These are phyloP conservation scores for Alcis repandata DNA, from an alignment of 2,888 invertebrate genomes.

Conservation along the genomic window DNA sequence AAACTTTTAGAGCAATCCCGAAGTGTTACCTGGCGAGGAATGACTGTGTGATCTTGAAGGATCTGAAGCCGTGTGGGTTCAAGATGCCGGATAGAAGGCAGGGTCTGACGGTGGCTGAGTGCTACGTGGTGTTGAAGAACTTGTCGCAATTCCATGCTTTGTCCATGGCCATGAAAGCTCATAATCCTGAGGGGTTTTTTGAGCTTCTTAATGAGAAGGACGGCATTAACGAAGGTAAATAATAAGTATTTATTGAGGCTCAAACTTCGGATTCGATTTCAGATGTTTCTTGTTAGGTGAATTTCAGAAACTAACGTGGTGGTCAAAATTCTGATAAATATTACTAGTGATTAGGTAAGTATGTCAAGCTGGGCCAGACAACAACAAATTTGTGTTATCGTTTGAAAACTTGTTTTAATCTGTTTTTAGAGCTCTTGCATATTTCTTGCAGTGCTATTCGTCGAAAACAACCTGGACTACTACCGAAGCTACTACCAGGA, in stretches of 20 bases:
- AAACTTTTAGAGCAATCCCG: constrained; percentile 86
- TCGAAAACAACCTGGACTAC: constrained; percentile 89
- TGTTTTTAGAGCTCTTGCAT: background rate
- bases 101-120: constrained; percentile 87
- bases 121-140: constrained; percentile 86
- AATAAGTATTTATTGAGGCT: too few relatives aligned
- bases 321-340: too few relatives aligned
- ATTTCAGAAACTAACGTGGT: too few relatives aligned
- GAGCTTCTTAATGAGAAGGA: constrained; percentile 79
- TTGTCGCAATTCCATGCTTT: constrained; percentile 89
- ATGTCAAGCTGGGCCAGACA: too few relatives aligned
- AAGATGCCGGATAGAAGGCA: constrained; percentile 88
- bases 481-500: constrained; percentile 89
- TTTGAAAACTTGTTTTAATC: background rate
- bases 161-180: constrained; percentile 88
- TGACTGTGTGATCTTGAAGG: constrained; percentile 87
- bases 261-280: too few relatives aligned
- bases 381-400: too few relatives aligned
- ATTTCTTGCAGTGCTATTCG: constrained; percentile 84
- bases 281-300: too few relatives aligned
- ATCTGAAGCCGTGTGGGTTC: constrained; percentile 87
- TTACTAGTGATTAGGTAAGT: too few relatives aligned
- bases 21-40: constrained; percentile 87
- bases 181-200: constrained; percentile 85
- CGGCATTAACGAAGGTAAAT: constrained; percentile 79